phyloP scores from a whole-genome alignment of 53 echinoderm and acorn worm species.

The Holothuria scabra region DNA sequence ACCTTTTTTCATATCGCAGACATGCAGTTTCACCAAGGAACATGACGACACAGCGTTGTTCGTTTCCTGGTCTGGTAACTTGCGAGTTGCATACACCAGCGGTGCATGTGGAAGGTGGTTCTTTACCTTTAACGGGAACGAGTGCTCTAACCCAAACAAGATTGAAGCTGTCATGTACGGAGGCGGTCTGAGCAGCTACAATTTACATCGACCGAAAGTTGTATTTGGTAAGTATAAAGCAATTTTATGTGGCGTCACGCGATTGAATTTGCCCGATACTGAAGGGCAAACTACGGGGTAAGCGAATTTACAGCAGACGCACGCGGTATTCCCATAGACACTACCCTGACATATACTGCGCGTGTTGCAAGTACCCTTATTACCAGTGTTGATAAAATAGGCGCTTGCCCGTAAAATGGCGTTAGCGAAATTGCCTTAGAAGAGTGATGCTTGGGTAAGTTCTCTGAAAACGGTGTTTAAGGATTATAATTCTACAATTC shows the following conservation, averaged over 20 bases:
- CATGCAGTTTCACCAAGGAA: conserved; percentile 74
- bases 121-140: conserved; percentile 75
- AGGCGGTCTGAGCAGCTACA: conserved; percentile 67
- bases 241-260: not conserved
- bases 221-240: conserved; percentile 61
- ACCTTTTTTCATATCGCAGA: conserved; percentile 21
- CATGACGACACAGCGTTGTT: conserved; percentile 70
- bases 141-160: conserved; percentile 71
- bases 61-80: conserved; percentile 68
- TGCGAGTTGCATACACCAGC: conserved; percentile 67
- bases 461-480: no score
- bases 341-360: no score
- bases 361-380: no score
- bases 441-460: no score
- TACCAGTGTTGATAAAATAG: no score
- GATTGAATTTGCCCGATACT: no score
- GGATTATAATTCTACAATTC: no score
- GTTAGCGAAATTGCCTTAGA: no score
- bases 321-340: no score
- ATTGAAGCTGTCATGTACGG: conserved; percentile 80
- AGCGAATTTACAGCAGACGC: no score
- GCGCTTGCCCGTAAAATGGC: no score
- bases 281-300: no score
- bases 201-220: conserved; percentile 77
- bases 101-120: conserved; percentile 79